A percentile compares a stretch with the other conserved stretches of the same genome.
phyloP scores from a whole-genome alignment of 2,113 vertebrate genomes.

The Microtus pennsylvanicus region DNA sequence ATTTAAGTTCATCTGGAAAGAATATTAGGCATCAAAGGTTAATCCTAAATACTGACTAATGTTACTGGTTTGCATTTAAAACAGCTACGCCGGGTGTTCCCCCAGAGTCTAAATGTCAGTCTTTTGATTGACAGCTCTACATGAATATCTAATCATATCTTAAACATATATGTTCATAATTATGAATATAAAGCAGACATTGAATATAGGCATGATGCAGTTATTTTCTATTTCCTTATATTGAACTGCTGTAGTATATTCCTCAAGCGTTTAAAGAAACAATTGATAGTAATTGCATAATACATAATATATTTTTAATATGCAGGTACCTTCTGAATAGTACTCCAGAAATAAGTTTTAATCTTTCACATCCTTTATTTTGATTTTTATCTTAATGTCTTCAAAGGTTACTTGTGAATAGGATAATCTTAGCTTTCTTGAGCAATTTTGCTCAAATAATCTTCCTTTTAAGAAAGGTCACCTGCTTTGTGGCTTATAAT shows the following conservation, averaged over 20 bases:
- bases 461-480: conserved; percentile 64
- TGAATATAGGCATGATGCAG: neutral
- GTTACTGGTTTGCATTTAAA: neutral
- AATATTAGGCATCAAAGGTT: neutral
- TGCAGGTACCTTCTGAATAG: neutral
- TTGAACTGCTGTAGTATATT: neutral
- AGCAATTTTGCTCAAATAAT: conserved; percentile 69
- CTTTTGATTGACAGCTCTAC: conserved; percentile 1
- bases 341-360: conserved; percentile 34
- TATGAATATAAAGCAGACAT: neutral
- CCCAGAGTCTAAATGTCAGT: neutral
- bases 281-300: conserved; percentile 1
- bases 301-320: neutral
- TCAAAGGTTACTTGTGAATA: conserved; percentile 64
- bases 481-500: conserved; percentile 61
- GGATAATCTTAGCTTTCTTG: conserved; percentile 43
- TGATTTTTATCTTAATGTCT: conserved; percentile 66
- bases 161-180: conserved; percentile 10
- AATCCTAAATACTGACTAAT: conserved; percentile 26
- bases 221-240: conserved; percentile 29
- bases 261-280: neutral
- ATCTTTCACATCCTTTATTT: neutral
- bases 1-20: neutral
- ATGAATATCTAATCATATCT: neutral
- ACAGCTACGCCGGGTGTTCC: neutral